These are phyloP conservation scores for Telmatochromis sp. DNA, from an alignment of 2,113 vertebrate species.

Conservation along the genomic window DNA sequence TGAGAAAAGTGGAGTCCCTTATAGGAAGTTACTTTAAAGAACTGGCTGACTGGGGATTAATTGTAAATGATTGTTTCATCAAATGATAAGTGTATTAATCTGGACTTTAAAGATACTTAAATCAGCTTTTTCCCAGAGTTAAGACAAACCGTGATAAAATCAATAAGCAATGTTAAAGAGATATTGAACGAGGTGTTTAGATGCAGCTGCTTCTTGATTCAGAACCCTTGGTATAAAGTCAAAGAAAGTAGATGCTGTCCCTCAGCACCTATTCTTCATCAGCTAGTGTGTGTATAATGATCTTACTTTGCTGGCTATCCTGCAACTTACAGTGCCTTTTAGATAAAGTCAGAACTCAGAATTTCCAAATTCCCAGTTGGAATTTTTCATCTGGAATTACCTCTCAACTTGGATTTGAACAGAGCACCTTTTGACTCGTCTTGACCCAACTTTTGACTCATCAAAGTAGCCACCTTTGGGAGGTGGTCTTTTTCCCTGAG, in stretches of 20 bases:
- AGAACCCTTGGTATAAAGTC: not conserved
- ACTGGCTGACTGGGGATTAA: not conserved
- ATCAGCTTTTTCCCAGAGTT: not conserved
- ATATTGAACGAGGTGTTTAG: not conserved
- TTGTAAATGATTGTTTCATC: not conserved
- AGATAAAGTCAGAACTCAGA: not conserved
- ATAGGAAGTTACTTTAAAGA: not conserved
- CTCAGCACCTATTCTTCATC: slow-evolving; percentile 2
- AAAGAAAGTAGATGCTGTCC: not conserved
- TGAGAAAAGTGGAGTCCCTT: not conserved
- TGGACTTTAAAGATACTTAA: not conserved
- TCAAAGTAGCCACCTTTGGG: not conserved
- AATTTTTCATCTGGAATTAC: not conserved
- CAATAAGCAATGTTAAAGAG: not conserved
- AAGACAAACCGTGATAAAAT: not conserved
- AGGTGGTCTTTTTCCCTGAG: not conserved
- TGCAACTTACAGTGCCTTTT: slow-evolving; percentile 19
- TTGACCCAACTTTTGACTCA: not conserved
- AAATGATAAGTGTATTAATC: not conserved
- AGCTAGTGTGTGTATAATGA: slow-evolving; percentile 7
- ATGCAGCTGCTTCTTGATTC: not conserved
- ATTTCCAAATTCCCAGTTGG: not conserved
- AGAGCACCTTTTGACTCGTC: not conserved
- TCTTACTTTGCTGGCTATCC: not conserved
- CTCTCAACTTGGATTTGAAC: not conserved